Percentiles rank a stretch among this genome's conserved stretches.
These are phyloP conservation scores for Drosophila mimica DNA, from an alignment of 2,888 invertebrate species.

Conservation along the genomic window DNA sequence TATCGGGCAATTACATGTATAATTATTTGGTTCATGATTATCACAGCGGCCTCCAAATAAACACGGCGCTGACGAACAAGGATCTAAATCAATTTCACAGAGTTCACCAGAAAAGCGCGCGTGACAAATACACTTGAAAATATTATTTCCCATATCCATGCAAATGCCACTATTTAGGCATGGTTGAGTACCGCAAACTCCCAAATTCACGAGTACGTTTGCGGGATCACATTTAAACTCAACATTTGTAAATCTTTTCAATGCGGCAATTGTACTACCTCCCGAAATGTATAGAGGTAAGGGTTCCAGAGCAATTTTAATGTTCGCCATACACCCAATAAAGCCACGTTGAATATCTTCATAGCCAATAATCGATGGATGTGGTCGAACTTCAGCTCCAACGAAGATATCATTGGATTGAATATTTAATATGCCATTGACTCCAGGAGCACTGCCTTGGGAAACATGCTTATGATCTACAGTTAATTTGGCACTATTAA, in stretches of 20 bases:
- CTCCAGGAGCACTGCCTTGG: conserved; percentile 92
- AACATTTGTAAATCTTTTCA: conserved; percentile 89
- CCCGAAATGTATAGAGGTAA: conserved; percentile 91
- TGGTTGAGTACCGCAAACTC: conserved; percentile 91
- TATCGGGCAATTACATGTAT: conserved; percentile 91
- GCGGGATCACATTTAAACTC: conserved; percentile 89
- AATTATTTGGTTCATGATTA: conserved; percentile 87
- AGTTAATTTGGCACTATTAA: conserved; percentile 91
- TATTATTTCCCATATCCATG: conserved; percentile 87
- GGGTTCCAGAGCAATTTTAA: conserved; percentile 90
- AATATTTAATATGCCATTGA: conserved; percentile 93
- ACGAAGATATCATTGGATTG: conserved; percentile 93
- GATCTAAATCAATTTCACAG: conserved; percentile 94
- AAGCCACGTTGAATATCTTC: conserved; percentile 94
- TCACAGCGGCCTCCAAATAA: conserved; percentile 92
- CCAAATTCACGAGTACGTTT: conserved; percentile 87
- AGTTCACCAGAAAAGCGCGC: conserved; percentile 90
- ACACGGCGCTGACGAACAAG: conserved; percentile 95
- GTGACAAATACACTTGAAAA: conserved; percentile 92
- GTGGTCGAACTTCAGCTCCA: conserved; percentile 92
- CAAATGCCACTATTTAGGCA: conserved; percentile 92
- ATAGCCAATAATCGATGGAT: conserved; percentile 90
- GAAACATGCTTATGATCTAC: conserved; percentile 91
- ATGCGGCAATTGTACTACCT: conserved; percentile 87
- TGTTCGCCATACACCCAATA: conserved; percentile 95